Evolutionary conservation across 2,888 invertebrate genomes (phyloP).

Genomic region (Lithophane leautieri): DNA sequence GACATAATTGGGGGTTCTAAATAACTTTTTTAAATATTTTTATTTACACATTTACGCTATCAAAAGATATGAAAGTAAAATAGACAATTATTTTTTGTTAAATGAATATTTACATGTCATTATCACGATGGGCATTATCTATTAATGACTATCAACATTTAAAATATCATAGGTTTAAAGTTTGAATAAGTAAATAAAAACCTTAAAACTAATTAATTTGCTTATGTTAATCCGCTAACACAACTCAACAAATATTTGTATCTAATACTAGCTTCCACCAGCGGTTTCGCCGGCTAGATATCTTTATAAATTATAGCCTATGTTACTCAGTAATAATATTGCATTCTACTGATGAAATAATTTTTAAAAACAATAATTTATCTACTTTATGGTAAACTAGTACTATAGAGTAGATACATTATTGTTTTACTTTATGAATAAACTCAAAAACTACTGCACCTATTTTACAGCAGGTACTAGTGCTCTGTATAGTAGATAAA

Average conservation of each 20-base stretch:
- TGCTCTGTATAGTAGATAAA: too few species aligned
- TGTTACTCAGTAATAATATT: too few species aligned
- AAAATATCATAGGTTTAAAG: constrained; percentile 24
- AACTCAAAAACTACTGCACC: too few species aligned
- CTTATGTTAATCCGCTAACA: background rate
- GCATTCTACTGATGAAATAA: too few species aligned
- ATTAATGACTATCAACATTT: constrained; percentile 8
- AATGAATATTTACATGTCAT: background rate
- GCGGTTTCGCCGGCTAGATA: too few species aligned
- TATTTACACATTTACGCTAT: constrained; percentile 34
- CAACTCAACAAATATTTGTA: background rate
- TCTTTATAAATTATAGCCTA: too few species aligned
- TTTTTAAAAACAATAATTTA: too few species aligned
- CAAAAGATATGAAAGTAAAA: constrained; percentile 4
- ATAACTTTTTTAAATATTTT: constrained; percentile 26
- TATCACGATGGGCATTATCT: constrained; percentile 25
- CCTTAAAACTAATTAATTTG: background rate
- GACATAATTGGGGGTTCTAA: constrained; percentile 44
- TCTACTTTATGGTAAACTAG: too few species aligned
- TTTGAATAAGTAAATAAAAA: background rate
- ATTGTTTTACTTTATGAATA: too few species aligned
- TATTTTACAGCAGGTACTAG: too few species aligned
- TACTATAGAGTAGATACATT: too few species aligned
- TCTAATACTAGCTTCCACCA: too few species aligned
- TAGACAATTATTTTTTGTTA: background rate